Conservation (phyloP, 1,140 invertebrate genomes). For the Laodelphax striatellus region DNA sequence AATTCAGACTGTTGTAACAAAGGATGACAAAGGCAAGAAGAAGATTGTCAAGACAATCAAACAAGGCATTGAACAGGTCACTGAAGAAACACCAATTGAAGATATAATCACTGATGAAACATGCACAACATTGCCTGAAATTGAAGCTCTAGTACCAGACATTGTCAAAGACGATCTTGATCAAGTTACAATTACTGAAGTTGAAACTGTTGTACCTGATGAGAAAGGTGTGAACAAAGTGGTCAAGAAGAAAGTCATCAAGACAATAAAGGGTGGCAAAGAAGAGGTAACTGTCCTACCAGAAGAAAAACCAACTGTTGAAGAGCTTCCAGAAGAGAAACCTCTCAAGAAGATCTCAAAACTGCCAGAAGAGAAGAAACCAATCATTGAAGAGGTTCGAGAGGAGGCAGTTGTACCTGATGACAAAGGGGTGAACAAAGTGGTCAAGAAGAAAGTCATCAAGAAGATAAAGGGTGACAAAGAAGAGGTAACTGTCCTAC, state of each 20-base stretch:
- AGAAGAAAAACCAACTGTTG: background rate
- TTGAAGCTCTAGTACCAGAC: slow-evolving; percentile 14
- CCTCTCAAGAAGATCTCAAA: background rate
- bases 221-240: slow-evolving; percentile 19
- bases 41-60: slow-evolving; percentile 20
- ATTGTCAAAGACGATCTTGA: slow-evolving; percentile 7
- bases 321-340: background rate
- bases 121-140: slow-evolving; percentile 16
- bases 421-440: slow-evolving; percentile 19
- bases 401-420: slow-evolving; percentile 11
- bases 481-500: slow-evolving; percentile 16
- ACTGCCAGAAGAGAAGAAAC: background rate
- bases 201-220: slow-evolving; percentile 21
- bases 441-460: slow-evolving; percentile 24
- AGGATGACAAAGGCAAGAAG: slow-evolving; percentile 15
- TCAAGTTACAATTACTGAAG: slow-evolving; percentile 15
- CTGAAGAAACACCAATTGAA: slow-evolving; percentile 16
- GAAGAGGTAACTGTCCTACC: background rate
- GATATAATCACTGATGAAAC: slow-evolving; percentile 10
- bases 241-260: slow-evolving; percentile 30
- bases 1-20: slow-evolving; percentile 8
- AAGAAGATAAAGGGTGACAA: slow-evolving; percentile 19
- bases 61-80: slow-evolving; percentile 23
- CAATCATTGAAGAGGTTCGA: background rate
- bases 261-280: slow-evolving; percentile 15